Base-by-base conservation (phyloP, 1,140 invertebrate genomes). In the Sipha flava region DNA sequence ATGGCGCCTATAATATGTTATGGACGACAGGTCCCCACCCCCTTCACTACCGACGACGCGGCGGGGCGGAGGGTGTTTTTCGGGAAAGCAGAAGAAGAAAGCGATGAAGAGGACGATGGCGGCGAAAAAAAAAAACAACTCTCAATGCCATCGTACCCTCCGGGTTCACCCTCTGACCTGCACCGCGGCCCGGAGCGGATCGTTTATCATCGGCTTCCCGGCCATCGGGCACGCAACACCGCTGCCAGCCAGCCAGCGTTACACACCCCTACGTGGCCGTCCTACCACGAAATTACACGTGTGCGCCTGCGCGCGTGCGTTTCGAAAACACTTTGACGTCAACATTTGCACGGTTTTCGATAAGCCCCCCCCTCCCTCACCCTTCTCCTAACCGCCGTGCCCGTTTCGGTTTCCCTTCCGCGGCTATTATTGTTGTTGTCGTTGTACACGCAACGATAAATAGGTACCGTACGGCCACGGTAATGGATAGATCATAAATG, bases 1-100 rank as follows among this genome's bases (percentile, higher is more conserved):
- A 75, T 54, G 72, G 72, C 72, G 72, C 72, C 72, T 54, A 54
- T 75, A 75, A 75, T 75, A 75, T 75, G 72, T 75, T 75, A 75
- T 37, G 49, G 49, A 54, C 72, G 72, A 75, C 72, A 75, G 72
- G 2, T 7, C 16, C 29, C 29, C 23, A 9, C 12, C 70, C 18
- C 31, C 59, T 18, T 14, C 29, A 7, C 34, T 43, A 43, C 14
- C 9, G 3, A 43, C 40, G 14, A 43, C 40, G 40, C 9, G 1
- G 9, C 3, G 9, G 9, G 40, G 3, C n/a, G 14, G 43, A n/a
- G 72, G 72, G 47, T 57, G 72, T 66, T 37, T 52, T 66, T 40
- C 3, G 31, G 18, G 3, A 10, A 14, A 12, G n/a, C n/a, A 14
- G 34, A 31, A n/a, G 62, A 21, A 40, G 31, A 40, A 66, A 23